A percentile compares a stretch with the other conserved stretches of the same genome.
Conservation (phyloP, 2,888 invertebrate genomes). For the Leptopilina drosophilae region DNA sequence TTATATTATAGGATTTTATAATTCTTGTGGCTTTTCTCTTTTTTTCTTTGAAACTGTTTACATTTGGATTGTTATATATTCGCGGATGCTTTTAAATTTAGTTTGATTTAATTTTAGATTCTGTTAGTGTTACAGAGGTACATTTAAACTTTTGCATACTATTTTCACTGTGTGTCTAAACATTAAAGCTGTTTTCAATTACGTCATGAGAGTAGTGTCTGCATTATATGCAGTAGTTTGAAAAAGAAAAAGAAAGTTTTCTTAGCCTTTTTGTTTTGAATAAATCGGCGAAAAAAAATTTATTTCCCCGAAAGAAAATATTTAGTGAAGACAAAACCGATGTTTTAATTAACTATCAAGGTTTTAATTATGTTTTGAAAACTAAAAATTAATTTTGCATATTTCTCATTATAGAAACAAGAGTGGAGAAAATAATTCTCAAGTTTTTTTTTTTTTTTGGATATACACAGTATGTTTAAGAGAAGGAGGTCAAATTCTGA, state of each 20-base stretch:
- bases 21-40: not conserved
- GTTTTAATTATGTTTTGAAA: no score
- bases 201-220: not conserved
- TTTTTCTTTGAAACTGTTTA: not conserved
- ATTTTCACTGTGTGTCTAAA: not conserved
- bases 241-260: not conserved
- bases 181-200: not conserved
- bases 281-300: not conserved
- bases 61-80: not conserved
- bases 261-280: not conserved
- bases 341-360: no score
- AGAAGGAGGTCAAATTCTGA: constrained; percentile 20
- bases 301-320: no score
- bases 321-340: no score
- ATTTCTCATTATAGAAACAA: not conserved
- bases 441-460: not conserved
- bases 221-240: not conserved
- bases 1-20: not conserved
- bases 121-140: constrained; percentile 3
- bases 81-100: not conserved
- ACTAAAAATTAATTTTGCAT: no score
- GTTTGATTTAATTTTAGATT: not conserved
- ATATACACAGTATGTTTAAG: not conserved
- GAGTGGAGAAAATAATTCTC: not conserved
- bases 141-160: not conserved